Base-by-base conservation (phyloP, 1,140 invertebrate genomes). In the Trichogramma pretiosum region DNA sequence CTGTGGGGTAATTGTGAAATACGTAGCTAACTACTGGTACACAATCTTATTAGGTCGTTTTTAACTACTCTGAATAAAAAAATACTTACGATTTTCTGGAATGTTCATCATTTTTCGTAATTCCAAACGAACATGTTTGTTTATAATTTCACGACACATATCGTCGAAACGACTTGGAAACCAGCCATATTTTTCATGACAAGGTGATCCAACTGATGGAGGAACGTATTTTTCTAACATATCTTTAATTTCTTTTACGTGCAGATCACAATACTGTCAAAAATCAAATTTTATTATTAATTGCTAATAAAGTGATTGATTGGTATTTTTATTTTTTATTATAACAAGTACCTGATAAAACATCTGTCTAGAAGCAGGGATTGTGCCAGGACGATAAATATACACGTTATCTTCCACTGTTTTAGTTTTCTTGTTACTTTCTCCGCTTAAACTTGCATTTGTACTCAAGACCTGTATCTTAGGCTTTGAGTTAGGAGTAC, bases 161-260 rank as follows among this genome's bases (percentile, higher is more conserved):
- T 82, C 77, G 46, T 80, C 79, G 22, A 85, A 81, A 34, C 77
- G 79, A 10, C 69, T 63, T 0, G 84, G 81, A 37, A 89, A 65
- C 86, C 86, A 90, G 5, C 88, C 88, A 45, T 78, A 75, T 58
- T 80, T 80, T 52, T 79, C 76, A 55, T 88, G 79, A 57, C 84
- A 90, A 24, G 74, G 71, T 39, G 74, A 69, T 11, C 76, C 77
- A 2, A 81, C 74, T 11, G 76, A 62, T 14, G 77, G 67, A 17
- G 81, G 75, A 3, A 85, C 82, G 48, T 86, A 74, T 46, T 77
- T 77, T 10, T 77, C 68, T 8, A 94, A 55, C 71, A 93, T 78
- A 53, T 80, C 78, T 64, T 93, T 82, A 48, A 95, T 84, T 73
- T 92, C 87, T 0, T 81, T 77, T n/a, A 89, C 70, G n/a, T 84